These are phyloP conservation scores for Progne subis DNA, from an alignment of 2,113 vertebrate genomes.

Conservation along the genomic window DNA sequence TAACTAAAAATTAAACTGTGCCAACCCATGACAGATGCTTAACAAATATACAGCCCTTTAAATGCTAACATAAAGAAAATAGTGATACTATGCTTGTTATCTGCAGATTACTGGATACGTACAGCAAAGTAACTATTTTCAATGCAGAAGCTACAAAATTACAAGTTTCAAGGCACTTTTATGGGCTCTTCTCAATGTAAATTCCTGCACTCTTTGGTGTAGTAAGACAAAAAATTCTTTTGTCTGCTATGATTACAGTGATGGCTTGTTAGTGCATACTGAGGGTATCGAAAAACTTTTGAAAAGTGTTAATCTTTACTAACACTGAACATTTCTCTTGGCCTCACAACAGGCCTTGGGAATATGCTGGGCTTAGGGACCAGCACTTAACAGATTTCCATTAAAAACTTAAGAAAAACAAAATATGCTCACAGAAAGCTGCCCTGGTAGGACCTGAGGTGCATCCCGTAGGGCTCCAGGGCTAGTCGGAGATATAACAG, in stretches of 20 bases:
- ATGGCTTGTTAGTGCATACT: not conserved
- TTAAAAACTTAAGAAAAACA: not conserved
- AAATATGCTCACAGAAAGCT: conserved; percentile 89
- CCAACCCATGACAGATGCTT: not conserved
- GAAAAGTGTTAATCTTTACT: not conserved
- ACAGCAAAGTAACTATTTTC: not conserved
- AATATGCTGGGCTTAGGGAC: not conserved
- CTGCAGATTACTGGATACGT: not conserved
- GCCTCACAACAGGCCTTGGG: not conserved
- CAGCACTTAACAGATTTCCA: not conserved
- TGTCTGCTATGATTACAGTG: not conserved
- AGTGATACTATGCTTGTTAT: not conserved
- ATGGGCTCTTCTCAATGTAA: not conserved
- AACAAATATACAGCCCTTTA: not conserved
- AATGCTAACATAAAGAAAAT: not conserved
- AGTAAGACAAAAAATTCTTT: not conserved
- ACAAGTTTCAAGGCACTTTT: not conserved
- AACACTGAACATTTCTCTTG: not conserved
- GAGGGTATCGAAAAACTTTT: not conserved
- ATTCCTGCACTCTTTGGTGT: not conserved
- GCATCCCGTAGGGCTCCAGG: conserved; percentile 92
- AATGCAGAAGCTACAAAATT: not conserved
- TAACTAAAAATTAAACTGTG: too few species aligned
- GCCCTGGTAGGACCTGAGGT: conserved; percentile 91
- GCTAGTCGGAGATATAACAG: conserved; percentile 97